phyloP scores from a whole-genome alignment of 1,140 invertebrate species.

The Drosophila subpulchrella region DNA sequence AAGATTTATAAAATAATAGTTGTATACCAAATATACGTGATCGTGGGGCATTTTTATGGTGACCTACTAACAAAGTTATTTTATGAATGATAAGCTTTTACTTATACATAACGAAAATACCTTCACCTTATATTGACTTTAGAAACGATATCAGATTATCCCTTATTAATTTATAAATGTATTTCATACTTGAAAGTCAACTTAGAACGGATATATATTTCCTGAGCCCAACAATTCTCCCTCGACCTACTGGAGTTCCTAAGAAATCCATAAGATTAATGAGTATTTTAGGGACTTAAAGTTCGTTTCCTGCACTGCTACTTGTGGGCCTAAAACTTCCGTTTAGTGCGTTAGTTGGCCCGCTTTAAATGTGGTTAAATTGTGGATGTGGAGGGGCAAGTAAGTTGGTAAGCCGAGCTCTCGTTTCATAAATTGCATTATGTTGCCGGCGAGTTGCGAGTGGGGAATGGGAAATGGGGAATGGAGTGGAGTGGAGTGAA shows the following conservation, averaged over 20 bases:
- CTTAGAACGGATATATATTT: too few species aligned
- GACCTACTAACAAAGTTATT: too few species aligned
- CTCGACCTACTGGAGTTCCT: background rate
- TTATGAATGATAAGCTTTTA: too few species aligned
- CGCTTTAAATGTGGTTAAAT: conserved; percentile 17
- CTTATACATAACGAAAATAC: too few species aligned
- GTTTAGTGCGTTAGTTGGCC: conserved; percentile 53
- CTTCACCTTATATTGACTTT: too few species aligned
- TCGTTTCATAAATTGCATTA: conserved; percentile 77
- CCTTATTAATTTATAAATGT: too few species aligned
- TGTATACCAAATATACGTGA: background rate
- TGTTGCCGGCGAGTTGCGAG: conserved; percentile 11
- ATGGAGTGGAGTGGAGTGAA: background rate
- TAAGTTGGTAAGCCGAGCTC: conserved; percentile 19
- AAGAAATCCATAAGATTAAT: conserved; percentile 9
- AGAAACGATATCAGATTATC: too few species aligned
- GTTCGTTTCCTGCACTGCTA: background rate
- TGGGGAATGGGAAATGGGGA: too few species aligned
- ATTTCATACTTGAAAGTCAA: too few species aligned
- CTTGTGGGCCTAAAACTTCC: conserved; percentile 54
- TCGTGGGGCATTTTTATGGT: too few species aligned
- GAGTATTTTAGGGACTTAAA: background rate
- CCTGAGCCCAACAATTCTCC: background rate
- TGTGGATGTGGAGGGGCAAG: background rate
- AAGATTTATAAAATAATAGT: background rate